Evolutionary conservation across 2,113 vertebrate species (phyloP).

Genomic region (Nannospalax galili): DNA sequence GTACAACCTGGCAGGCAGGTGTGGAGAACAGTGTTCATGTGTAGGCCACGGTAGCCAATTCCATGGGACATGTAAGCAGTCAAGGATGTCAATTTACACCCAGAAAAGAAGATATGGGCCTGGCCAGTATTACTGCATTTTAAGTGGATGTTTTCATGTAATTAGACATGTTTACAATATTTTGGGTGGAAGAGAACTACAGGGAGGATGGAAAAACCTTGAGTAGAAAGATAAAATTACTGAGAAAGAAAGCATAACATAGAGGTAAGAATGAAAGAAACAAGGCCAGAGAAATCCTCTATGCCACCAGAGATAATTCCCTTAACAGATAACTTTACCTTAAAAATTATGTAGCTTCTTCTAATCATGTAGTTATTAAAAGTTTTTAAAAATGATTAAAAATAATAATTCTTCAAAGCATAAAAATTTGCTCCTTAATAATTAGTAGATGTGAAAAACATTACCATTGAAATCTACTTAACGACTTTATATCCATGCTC

Average conservation of each 20-base stretch:
- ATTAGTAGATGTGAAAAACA: no score
- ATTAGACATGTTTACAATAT: background rate
- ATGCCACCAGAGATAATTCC: background rate
- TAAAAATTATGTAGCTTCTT: no score
- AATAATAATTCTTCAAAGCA: no score
- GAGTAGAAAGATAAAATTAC: background rate
- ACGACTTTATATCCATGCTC: no score
- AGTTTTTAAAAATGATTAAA: no score
- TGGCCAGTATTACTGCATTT: background rate
- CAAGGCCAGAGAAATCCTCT: background rate
- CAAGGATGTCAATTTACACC: rapidly evolving
- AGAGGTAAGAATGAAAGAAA: background rate
- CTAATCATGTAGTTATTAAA: no score
- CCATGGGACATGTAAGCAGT: rapidly evolving
- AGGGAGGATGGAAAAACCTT: background rate
- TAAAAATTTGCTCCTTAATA: no score
- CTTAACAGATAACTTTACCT: no score
- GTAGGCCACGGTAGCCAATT: rapidly evolving
- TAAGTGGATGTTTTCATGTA: background rate
- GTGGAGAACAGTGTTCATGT: background rate
- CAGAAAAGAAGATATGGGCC: background rate
- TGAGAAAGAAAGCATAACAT: background rate
- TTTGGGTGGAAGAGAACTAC: no score
- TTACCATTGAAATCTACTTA: no score
- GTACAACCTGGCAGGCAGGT: rapidly evolving